Evolutionary conservation across 2,888 invertebrate genomes (phyloP), one percentile per base, ranked within the genome.

Genomic region (Dynastes hyllus): DNA sequence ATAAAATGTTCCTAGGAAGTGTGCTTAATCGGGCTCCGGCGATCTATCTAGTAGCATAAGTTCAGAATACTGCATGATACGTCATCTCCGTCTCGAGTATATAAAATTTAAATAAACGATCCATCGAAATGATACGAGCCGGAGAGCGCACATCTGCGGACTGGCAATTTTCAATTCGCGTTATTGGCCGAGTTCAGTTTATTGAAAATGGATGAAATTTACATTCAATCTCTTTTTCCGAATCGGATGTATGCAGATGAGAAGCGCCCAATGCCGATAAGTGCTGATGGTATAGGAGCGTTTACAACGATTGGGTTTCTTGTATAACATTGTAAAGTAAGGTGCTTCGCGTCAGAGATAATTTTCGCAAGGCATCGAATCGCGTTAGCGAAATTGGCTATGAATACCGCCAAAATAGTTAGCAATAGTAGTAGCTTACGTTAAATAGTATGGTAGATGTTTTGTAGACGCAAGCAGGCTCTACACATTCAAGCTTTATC

Each of bases 161-260:
- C 58, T 58, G 37, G 73, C 73, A 73, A 58, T 73, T 73, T 73
- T 73, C 73, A 58, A 58, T 58, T 58, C 58, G 22, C 40, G 40
- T 58, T 73, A 73, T 73, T 55, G 73, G 37, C 5, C 13, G 58
- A 58, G 40, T 61, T 58, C 40, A 40, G 58, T 73, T 67, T 67
- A 58, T 73, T 58, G 73, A 73, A 55, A 73, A 73, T 58, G 58
- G 40, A 73, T 73, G 73, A 73, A 73, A 73, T 73, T 73, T 73
- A 73, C 73, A 73, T 73, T 73, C 73, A 73, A 73, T 73, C 58
- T 58, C 55, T 58, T 73, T 70, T 73, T 40, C 27, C 58, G 27
- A 58, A 73, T 40, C 29, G 40, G 58, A 58, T 73, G 73, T 73
- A 63, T 63, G 58, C 51, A 67, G 45, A 67, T 67, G 67, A 67